Evolutionary conservation across 2,888 invertebrate genomes (phyloP), one percentile per base, ranked within the genome.

Genomic region (Lasioglossum villosulum): DNA sequence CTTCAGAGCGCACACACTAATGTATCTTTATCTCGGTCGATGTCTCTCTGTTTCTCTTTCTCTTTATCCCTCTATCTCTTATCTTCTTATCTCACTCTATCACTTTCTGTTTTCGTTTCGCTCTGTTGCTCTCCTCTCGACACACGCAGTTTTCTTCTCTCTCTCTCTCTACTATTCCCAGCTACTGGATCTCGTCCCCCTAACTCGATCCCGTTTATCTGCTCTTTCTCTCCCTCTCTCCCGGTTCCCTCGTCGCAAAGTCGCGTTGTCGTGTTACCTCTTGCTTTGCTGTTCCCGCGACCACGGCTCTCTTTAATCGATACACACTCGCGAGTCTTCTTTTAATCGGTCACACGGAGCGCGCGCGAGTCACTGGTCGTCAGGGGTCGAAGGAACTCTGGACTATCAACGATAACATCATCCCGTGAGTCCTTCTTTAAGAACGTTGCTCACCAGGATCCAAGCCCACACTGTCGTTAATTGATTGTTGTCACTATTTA

Each of bases 1-100:
- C 23, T 75, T 74, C 63, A 78, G 73, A 83, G 82, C 80, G 82
- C 82, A 81, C 86, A 91, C 83, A 76, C 73, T 83, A 42, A n/a
- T 66, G 34, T 30, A 16, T 66, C 34, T 66, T 56, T 56, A 10
- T 56, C 12, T n/a, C 30, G 6, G 8, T 8, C 66, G 30, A 8
- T 70, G 37, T n/a, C 34, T 39, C 37, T 37, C 19, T 16, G 6
- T 66, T 14, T 34, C 30, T 19, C 34, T 66, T 4, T 30, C 6
- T 19, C 37, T 37, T 16, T 66, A 19, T 16, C 37, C 19, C 8
- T 37, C 68, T 34, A 2, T 19, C 10, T 37, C 37, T 70, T 37
- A 19, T 48, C 52, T 56, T 19, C n/a, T n/a, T 56, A 23, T 56
- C n/a, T 56, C 52, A 10, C 52, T 56, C 56, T 56, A 12, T 10